Percentiles rank a stretch among this genome's conserved stretches.
phyloP scores from a whole-genome alignment of 64 coral and sea anemone genomes.

The Stichodactyla mertensii region DNA sequence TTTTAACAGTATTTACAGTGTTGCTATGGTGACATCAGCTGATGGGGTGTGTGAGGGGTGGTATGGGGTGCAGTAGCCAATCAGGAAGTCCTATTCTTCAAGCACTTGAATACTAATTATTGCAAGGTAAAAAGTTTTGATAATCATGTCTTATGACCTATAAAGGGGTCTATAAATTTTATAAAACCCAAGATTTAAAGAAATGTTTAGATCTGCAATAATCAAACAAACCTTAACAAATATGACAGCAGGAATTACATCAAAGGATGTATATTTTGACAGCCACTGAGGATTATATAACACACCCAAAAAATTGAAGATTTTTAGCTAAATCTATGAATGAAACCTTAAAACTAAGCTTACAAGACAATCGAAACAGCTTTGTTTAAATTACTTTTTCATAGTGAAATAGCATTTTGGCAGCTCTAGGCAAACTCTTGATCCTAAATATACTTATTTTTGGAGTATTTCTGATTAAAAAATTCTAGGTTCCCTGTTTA shows the following conservation, averaged over 20 bases:
- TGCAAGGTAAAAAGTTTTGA: neutral
- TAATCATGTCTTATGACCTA: too few relatives aligned
- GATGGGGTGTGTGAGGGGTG: conserved; percentile 1
- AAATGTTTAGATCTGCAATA: too few relatives aligned
- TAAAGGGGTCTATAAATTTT: too few relatives aligned
- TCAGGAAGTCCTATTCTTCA: neutral
- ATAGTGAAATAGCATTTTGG: too few relatives aligned
- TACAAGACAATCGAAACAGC: too few relatives aligned
- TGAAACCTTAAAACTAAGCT: neutral
- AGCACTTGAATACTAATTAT: neutral
- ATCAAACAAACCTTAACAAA: too few relatives aligned
- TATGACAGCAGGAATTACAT: neutral
- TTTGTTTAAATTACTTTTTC: too few relatives aligned
- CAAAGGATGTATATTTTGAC: neutral
- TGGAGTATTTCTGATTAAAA: neutral
- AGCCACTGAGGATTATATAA: neutral
- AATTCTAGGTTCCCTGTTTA: neutral
- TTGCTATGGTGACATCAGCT: conserved; percentile 26
- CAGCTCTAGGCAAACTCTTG: too few relatives aligned
- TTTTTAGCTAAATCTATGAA: neutral
- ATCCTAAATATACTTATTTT: neutral
- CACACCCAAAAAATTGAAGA: neutral
- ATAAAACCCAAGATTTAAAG: too few relatives aligned
- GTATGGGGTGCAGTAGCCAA: neutral
- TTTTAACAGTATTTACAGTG: neutral